Evolutionary conservation across 2,888 invertebrate species (phyloP), one percentile per base, ranked within the genome.

Genomic region (Caenorhabditis panamensis): DNA sequence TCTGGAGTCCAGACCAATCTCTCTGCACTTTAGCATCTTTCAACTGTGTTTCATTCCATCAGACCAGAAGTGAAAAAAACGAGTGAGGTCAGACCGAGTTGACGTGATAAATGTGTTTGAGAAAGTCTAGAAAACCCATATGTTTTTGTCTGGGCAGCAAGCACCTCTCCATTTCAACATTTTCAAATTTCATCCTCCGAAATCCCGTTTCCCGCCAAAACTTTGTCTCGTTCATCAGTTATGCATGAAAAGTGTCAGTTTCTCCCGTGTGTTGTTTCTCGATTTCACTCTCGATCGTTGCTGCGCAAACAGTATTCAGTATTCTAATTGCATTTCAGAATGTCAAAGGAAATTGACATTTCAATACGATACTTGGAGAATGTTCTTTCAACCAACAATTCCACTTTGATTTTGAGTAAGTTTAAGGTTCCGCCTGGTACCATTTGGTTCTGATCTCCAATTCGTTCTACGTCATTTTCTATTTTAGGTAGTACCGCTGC

Each of bases 301-400:
- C 53, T 16, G 24, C 58, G 58, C 59, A 63, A 69, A 77, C 68
- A 31, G 31, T 31, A 31, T 31, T 31, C 31, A 78, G 69, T 71
- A 59, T 73, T 75, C 68, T 68, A 68, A 76, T 76, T 76, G 62
- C 54, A 37, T 76, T 76, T 56, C 62, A 76, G 76, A 68, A 80
- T 80, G 80, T 80, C 80, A 80, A 80, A 80, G 54, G 80, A 80
- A 71, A 80, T 80, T 69, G 80, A 80, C 68, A 80, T 75, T 69
- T 80, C 81, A 28, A 76, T 81, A 81, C 71, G 76, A 66, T 81
- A 81, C 62, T 67, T 81, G 67, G 76, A 81, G 24, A 76, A 81
- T 77, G 81, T 81, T 67, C 72, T 81, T 37, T 76, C 76, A 20
- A 73, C 81, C 37, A 81, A 71, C 63, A 81, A 77, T 67, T 62